phyloP scores from a whole-genome alignment of 2,888 invertebrate species.

The Cyclophora albipunctata region DNA sequence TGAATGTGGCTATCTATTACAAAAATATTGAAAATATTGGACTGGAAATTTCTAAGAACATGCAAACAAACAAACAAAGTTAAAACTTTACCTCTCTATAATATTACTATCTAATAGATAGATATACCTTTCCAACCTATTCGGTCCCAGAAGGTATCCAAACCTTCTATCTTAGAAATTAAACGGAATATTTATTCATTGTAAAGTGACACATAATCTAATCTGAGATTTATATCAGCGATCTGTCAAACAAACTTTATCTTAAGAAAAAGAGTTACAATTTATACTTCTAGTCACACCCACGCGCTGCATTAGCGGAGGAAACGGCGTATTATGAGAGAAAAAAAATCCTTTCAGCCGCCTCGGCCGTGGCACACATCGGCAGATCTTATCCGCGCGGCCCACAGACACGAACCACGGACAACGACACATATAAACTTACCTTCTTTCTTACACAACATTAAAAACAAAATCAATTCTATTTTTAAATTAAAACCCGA shows the following conservation, averaged over 20 bases:
- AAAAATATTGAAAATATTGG: too few species aligned
- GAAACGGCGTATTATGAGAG: slow-evolving; percentile 38
- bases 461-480: slow-evolving; percentile 13
- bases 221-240: slow-evolving; percentile 13
- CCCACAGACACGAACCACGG: slow-evolving; percentile 48
- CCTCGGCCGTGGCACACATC: slow-evolving; percentile 50
- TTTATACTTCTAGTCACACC: slow-evolving; percentile 33
- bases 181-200: not conserved
- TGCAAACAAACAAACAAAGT: too few species aligned
- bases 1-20: too few species aligned
- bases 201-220: slow-evolving; percentile 1
- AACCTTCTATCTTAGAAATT: too few species aligned
- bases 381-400: slow-evolving; percentile 28
- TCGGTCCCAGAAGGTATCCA: too few species aligned
- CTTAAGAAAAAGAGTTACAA: slow-evolving; percentile 25
- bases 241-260: slow-evolving; percentile 23
- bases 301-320: slow-evolving; percentile 36
- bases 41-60: too few species aligned
- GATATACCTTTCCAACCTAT: too few species aligned
- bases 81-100: too few species aligned
- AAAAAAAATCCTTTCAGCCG: slow-evolving; percentile 22
- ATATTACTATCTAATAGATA: too few species aligned
- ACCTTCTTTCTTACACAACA: slow-evolving; percentile 10
- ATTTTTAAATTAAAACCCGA: slow-evolving; percentile 11
- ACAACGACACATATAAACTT: slow-evolving; percentile 41